A percentile compares a stretch with the other conserved stretches of the same genome.
Evolutionary conservation across 1,140 invertebrate genomes (phyloP).

Genomic region (Brachionus manjavacas): DNA sequence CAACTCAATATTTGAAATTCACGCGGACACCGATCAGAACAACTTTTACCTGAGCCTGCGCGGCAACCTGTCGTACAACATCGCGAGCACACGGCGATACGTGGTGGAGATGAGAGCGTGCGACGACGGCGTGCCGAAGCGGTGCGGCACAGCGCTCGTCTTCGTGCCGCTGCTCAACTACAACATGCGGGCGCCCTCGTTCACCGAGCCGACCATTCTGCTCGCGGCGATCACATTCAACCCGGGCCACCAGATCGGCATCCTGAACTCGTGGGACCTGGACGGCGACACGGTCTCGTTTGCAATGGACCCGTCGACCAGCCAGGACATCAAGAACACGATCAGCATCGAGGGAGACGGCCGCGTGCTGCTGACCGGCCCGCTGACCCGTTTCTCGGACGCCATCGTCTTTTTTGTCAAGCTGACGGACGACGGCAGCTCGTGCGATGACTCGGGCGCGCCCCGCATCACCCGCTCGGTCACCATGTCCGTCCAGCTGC

Average conservation of each 20-base stretch:
- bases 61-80: neutral
- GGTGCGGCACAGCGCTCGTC: slow-evolving; percentile 23
- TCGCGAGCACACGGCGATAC: neutral
- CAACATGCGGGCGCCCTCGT: neutral
- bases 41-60: neutral
- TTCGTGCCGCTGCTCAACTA: slow-evolving; percentile 27
- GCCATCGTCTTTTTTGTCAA: slow-evolving; percentile 2
- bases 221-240: neutral
- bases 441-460: neutral
- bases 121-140: slow-evolving; percentile 1
- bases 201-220: neutral
- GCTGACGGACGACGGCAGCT: slow-evolving; percentile 20
- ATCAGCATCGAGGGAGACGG: neutral
- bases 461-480: neutral
- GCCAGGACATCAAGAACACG: neutral
- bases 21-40: neutral
- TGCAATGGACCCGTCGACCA: neutral
- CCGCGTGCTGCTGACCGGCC: neutral
- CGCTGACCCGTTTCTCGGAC: neutral
- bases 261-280: slow-evolving; percentile 16
- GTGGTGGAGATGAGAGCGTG: slow-evolving; percentile 26
- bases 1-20: neutral
- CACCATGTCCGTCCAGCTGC: neutral
- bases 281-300: slow-evolving; percentile 28
- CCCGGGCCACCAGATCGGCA: neutral